These are phyloP conservation scores for Horisme vitalbata DNA, from an alignment of 2,888 invertebrate genomes.

Conservation along the genomic window DNA sequence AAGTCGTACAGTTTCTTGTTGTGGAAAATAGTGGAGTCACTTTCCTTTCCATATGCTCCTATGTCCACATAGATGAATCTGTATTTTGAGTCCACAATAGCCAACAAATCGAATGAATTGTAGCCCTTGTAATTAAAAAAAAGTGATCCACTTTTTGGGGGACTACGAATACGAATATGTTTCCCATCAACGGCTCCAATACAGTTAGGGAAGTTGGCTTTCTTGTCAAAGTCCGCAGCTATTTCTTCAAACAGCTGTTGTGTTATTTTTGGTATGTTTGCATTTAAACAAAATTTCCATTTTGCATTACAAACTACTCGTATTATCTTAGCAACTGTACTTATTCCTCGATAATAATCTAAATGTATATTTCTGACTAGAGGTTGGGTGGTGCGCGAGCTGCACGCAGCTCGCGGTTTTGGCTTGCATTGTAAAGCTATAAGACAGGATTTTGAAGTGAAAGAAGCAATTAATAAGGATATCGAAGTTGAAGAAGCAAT, in stretches of 20 bases:
- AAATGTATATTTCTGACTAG: slow-evolving; percentile 12
- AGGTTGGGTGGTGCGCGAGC: no score
- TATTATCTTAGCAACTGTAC: slow-evolving; percentile 3
- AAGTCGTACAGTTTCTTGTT: slow-evolving; percentile 34
- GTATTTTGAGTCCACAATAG: slow-evolving; percentile 14
- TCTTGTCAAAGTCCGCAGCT: slow-evolving; percentile 2
- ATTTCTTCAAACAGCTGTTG: slow-evolving; percentile 24
- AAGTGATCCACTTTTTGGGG: slow-evolving; percentile 21
- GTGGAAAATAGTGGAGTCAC: slow-evolving; percentile 38
- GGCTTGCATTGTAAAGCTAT: no score
- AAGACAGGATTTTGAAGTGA: no score
- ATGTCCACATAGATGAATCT: slow-evolving; percentile 14
- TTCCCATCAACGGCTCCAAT: slow-evolving; percentile 32
- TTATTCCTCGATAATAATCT: slow-evolving; percentile 4
- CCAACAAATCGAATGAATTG: slow-evolving; percentile 13
- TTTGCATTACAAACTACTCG: slow-evolving; percentile 29
- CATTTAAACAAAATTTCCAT: slow-evolving; percentile 26
- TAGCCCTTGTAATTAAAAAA: slow-evolving; percentile 14
- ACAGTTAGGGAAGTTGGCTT: slow-evolving; percentile 22
- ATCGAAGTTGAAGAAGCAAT: no score
- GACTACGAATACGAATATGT: slow-evolving; percentile 30
- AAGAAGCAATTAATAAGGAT: no score
- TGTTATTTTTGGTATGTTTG: slow-evolving; percentile 30
- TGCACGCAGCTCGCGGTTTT: no score
- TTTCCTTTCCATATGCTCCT: slow-evolving; percentile 33